Evolutionary conservation across 1,140 invertebrate species (phyloP), one percentile per base, ranked within the genome.

Genomic region (Atta cephalotes): DNA sequence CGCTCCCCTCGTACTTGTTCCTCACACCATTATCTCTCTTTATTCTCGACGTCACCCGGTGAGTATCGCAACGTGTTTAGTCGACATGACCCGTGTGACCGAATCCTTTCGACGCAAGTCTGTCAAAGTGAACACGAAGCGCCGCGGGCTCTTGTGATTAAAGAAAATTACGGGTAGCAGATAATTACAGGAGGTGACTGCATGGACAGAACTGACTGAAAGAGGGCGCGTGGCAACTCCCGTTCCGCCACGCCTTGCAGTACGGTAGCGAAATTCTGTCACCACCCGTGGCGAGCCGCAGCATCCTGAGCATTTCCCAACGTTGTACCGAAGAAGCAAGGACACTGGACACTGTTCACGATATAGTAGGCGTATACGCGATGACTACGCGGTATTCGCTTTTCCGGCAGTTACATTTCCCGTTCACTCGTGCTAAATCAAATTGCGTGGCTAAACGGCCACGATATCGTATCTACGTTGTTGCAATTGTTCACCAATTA

Each of bases 141-240:
- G 60, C 72, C 45, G 31, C 81, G 78, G 85, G 88, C 90, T 93
- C 89, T 93, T 94, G 93, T 94, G 93, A 94, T 94, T 94, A 94
- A 94, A 93, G 93, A 94, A 94, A 94, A 94, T 94, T 94, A 94
- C 92, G 90, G 82, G 77, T 88, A 84, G 84, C 81, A 85, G 91
- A 94, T 94, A 94, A 94, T 94, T 92, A 94, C 93, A 94, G 91
- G 82, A 66, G 86, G 90, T 49, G 76, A 78, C 51, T 21, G 35
- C 71, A 45, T 39, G 53, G 25, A 65, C 65, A 58, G 63, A 85
- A 60, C 84, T 56, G 35, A 10, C 12, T 45, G 82, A 78, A 70
- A 62, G 82, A 85, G 72, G 45, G 21, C 58, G 9, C 25, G 16
- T 31, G 49, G 65, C 35, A 56, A 56, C 63, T 14, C n/a, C 31